Evolutionary conservation across 2,797 vertebrate species (phyloP).

Genomic region (Naso thynnoides): DNA sequence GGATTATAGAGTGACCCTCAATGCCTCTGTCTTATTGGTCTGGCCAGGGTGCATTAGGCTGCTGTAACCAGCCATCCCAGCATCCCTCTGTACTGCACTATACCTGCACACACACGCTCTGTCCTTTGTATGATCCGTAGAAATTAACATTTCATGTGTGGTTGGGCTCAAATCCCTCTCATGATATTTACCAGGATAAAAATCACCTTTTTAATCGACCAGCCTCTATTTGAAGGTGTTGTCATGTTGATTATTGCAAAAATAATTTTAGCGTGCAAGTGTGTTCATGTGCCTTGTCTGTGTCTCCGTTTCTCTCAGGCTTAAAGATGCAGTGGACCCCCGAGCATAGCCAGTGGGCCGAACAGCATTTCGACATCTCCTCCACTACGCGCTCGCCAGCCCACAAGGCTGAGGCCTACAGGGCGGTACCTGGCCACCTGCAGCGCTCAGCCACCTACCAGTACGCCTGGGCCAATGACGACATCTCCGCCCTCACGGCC

Average conservation of each 20-base stretch:
- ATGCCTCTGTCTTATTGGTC: constrained; percentile 98
- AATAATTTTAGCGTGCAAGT: constrained; percentile 1
- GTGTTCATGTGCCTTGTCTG: constrained; percentile 17
- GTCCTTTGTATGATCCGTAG: constrained; percentile 17
- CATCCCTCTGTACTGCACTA: constrained; percentile 53
- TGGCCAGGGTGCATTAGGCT: constrained; percentile 95
- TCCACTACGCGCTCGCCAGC: constrained; percentile 98
- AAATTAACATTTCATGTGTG: constrained; percentile 26
- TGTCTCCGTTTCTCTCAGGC: constrained; percentile 81
- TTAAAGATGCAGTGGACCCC: constrained; percentile 99
- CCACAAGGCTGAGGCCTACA: constrained; percentile 97
- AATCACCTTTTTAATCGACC: constrained; percentile 50
- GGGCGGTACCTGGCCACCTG: constrained; percentile 84
- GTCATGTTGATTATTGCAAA: constrained; percentile 42
- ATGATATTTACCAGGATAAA: not conserved
- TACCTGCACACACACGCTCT: constrained; percentile 36
- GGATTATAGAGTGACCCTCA: constrained; percentile 98
- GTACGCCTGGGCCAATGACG: constrained; percentile 98
- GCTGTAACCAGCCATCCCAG: constrained; percentile 89
- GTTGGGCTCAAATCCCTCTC: not conserved
- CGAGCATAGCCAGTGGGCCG: constrained; percentile 99
- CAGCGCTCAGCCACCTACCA: constrained; percentile 88
- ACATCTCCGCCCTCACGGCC: constrained; percentile 97
- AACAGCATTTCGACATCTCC: constrained; percentile 99
- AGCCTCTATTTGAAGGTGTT: constrained; percentile 41